A percentile compares a stretch with the other conserved stretches of the same genome.
phyloP scores from a whole-genome alignment of 2,797 vertebrate species.

The Liasis olivaceus region DNA sequence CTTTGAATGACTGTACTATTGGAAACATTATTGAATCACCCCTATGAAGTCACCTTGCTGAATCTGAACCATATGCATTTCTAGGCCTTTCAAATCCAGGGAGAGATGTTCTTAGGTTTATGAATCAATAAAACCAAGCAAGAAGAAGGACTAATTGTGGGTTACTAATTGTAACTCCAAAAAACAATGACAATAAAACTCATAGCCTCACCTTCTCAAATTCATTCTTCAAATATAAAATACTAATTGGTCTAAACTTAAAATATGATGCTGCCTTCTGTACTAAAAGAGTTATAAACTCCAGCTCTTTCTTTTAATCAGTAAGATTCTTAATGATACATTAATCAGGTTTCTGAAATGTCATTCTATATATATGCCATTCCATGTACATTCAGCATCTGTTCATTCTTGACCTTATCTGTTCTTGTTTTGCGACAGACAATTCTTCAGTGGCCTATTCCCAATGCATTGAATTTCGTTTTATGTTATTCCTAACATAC shows the following conservation, averaged over 20 bases:
- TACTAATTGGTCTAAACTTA: conserved; percentile 55
- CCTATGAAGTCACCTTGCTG: not conserved
- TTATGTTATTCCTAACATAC: no score
- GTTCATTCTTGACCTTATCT: no score
- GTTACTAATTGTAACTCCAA: not conserved
- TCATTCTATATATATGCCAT: not conserved
- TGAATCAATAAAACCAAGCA: conserved; percentile 62
- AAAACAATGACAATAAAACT: not conserved
- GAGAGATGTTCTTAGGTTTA: conserved; percentile 37
- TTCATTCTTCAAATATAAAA: conserved; percentile 59
- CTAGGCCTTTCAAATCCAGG: not conserved
- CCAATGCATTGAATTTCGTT: no score
- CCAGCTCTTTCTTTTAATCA: not conserved
- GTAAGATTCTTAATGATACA: not conserved
- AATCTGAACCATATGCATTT: not conserved
- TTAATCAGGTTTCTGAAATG: conserved; percentile 4
- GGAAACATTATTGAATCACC: not conserved
- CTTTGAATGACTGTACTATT: not conserved
- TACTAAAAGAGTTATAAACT: conserved; percentile 31
- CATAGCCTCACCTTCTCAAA: conserved; percentile 41
- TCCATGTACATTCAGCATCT: no score
- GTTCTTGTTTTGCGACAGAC: no score
- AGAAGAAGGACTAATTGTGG: conserved; percentile 31
- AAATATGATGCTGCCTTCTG: conserved; percentile 46
- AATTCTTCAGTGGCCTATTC: no score